Evolutionary conservation across 2,888 invertebrate species (phyloP).

Genomic region (Patella caerulea): DNA sequence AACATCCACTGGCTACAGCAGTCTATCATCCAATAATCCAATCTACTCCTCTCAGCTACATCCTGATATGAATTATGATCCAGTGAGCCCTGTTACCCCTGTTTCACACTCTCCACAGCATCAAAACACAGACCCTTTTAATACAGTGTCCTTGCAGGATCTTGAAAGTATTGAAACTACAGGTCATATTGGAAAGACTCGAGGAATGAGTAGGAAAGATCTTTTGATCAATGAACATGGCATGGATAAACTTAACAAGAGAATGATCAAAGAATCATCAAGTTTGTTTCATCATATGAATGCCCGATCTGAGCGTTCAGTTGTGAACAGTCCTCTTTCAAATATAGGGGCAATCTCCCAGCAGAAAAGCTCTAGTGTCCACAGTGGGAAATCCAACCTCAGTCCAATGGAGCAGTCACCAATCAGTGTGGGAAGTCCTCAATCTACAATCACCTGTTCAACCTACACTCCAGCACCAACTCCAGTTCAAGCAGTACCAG

Average conservation of each 20-base stretch:
- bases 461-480: slow-evolving; percentile 48
- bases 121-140: slow-evolving; percentile 22
- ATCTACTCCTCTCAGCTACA: slow-evolving; percentile 34
- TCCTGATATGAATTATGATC: slow-evolving; percentile 57
- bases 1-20: not conserved
- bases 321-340: not conserved
- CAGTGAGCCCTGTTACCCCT: slow-evolving; percentile 61
- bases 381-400: slow-evolving; percentile 39
- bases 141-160: slow-evolving; percentile 38
- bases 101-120: slow-evolving; percentile 24
- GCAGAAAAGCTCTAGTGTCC: slow-evolving; percentile 26
- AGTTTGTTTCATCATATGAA: not conserved
- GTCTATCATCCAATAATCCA: slow-evolving; percentile 32
- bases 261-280: slow-evolving; percentile 2
- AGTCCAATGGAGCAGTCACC: slow-evolving; percentile 52
- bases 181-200: slow-evolving; percentile 9
- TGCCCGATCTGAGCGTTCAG: not conserved
- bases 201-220: not conserved
- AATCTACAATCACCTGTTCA: slow-evolving; percentile 45
- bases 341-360: slow-evolving; percentile 8
- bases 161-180: slow-evolving; percentile 32
- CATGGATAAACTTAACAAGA: slow-evolving; percentile 1
- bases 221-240: not conserved
- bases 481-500: slow-evolving; percentile 64
- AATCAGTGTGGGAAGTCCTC: slow-evolving; percentile 50